Base-by-base conservation (phyloP, 2,888 invertebrate genomes). In the Drosophila multiciliata region DNA sequence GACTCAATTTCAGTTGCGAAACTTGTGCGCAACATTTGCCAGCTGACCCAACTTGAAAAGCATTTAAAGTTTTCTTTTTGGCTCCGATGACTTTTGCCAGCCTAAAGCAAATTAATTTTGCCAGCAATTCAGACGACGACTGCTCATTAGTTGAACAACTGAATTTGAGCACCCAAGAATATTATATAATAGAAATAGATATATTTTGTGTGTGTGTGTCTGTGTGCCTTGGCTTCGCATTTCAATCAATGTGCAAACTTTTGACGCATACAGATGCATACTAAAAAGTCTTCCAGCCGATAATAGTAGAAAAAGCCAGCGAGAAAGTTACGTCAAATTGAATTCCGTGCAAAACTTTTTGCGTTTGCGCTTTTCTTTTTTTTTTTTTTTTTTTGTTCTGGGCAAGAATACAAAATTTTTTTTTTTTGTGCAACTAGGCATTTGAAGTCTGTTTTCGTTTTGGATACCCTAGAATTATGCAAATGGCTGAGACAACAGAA, bases 201-300 rank as follows among this genome's bases (percentile, higher is more conserved):
- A 45, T 45, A 45, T 45, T 15, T 20, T 58, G 26, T 50, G n/a
- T 48, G 3, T 29, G 32, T 32, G n/a, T 50, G 11, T 55, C 32
- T 53, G 12, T 62, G 23, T 54, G 49, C 45, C 45, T 58, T 68
- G 62, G 75, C 85, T 61, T 70, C 66, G 74, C 77, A 82, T 88
- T 84, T 90, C 89, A 88, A 90, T 84, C 83, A 85, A 82, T 79
- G 86, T 66, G 65, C 75, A 75, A 90, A 90, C 69, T 86, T 84
- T 80, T 68, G 54, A 54, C 62, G 42, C 66, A 42, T 52, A 66
- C 61, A 63, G 72, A 72, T 68, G 89, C 87, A 83, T 84, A 82
- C 83, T 85, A 85, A 89, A 87, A 90, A 87, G 82, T 83, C 82
- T 66, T 23, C 59, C 82, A 75, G 49, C 60, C 78, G 81, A 83